Evolutionary conservation across 2,888 invertebrate genomes (phyloP), one percentile per base, ranked within the genome.

Genomic region (Platycheirus rosarum): DNA sequence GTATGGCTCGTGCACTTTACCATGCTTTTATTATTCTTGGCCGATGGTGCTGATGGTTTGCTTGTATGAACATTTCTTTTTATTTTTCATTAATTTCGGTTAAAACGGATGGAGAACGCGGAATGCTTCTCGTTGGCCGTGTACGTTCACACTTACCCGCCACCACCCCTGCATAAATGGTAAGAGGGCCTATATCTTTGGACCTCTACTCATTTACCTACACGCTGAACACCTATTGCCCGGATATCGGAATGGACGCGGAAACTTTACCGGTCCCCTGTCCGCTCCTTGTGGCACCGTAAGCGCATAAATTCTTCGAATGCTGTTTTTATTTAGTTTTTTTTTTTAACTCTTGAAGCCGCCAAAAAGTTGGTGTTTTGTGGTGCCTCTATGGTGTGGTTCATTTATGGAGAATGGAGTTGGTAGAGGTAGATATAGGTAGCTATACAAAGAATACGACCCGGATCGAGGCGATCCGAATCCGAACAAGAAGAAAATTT

Each of bases 161-260:
- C 71, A 82, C 76, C 71, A 76, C 71, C 76, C 71, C 73, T 57
- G 62, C 49, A 46, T 42, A 35, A 63, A 60, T 23, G 74, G 35
- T 48, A 60, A 62, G 32, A 44, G 40, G 37, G 57, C 55, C 68
- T 75, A 77, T 51, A 40, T 57, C 65, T 76, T 46, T 53, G 71
- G 48, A 44, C 51, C 20, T 57, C 53, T 74, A 63, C 82, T 82
- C 82, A 82, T 82, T 82, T 82, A 32, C 29, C 29, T n/a, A 40
- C 20, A 73, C 51, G 53, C 29, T 60, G 53, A 37, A 63, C 65
- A 75, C 70, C 82, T 73, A 77, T 76, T 70, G 76, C 62, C 76
- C 76, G 82, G 82, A 82, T 82, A 82, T 77, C 49, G 82, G 70
- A 82, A 77, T 82, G 82, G 82, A 77, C 76, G 77, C 76, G 82